Conservation (phyloP, 2,797 vertebrate species). For the Chrysolophus pictus region DNA sequence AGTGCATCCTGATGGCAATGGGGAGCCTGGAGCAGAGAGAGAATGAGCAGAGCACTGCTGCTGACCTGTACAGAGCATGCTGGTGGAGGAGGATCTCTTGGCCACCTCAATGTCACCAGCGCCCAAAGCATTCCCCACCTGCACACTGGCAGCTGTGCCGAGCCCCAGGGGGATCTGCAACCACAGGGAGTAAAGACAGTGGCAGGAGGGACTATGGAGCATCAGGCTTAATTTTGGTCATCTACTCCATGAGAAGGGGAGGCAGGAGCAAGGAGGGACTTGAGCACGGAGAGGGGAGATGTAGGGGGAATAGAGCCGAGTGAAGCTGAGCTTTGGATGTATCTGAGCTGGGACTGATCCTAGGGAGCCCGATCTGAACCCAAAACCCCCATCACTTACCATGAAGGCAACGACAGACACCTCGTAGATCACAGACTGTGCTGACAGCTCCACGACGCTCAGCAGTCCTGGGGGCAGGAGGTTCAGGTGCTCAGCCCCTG, state of each 20-base stretch:
- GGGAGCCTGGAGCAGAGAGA: not conserved
- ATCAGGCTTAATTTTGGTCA: not conserved
- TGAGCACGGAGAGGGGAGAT: not conserved
- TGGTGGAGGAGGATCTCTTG: constrained; percentile 78
- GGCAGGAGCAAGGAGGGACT: not conserved
- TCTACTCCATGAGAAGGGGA: rapidly evolving
- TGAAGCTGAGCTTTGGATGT: not conserved
- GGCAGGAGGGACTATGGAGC: rapidly evolving
- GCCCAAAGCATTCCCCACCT: constrained; percentile 88
- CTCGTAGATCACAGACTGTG: constrained; percentile 85
- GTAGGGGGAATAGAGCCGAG: not conserved
- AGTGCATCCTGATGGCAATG: rapidly evolving
- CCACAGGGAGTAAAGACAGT: not conserved
- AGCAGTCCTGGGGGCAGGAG: constrained; percentile 81
- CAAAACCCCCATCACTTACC: constrained; percentile 76
- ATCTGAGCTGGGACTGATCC: rapidly evolving
- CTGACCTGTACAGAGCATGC: constrained; percentile 85
- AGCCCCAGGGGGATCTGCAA: constrained; percentile 86
- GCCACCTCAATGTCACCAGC: constrained; percentile 78
- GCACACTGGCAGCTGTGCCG: constrained; percentile 80
- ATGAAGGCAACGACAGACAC: constrained; percentile 81
- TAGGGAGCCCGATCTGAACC: not conserved
- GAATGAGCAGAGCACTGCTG: not conserved
- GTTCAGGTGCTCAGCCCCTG: not conserved
- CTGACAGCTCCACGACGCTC: constrained; percentile 86